Base-by-base conservation (phyloP, 2,888 invertebrate genomes). In the Trissonchulus sp. region DNA sequence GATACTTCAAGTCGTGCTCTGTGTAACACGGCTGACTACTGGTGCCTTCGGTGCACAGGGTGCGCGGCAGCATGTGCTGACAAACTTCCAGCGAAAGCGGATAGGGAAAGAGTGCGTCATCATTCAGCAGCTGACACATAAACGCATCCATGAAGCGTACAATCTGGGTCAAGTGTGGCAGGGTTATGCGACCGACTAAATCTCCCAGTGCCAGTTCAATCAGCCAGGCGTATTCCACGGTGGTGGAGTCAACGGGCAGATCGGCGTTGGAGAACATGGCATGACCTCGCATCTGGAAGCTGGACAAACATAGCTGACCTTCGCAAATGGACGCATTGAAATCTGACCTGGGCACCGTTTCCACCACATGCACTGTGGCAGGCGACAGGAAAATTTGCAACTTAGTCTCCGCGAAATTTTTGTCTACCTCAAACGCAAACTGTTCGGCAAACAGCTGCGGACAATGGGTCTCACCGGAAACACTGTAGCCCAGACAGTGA, bases 381-480 rank as follows among this genome's bases (percentile, higher is more conserved):
- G 97, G 97, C 79, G 94, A 94, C 37, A 88, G 78, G 2, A 85
- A 80, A 1, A 98, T 88, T 84, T 99, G 98, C 3, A 99, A 87
- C 81, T 92, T 91, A 0, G 95, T 97, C 85, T 97, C 96, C 77
- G 90, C 89, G 84, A 92, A 97, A 31, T 90, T 89, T 85, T 98
- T 99, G 84, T 93, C 93, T 93, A 99, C 92, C 88, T 99, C 99
- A 85, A 99, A 96, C 0, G 94, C 94, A 79, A 99, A 90, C 78
- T 95, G 89, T 86, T 97, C 96, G 2, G 69, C 69, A 30, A 38
- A 73, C 2, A 85, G 23, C n/a, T 60, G 18, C 2, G 76, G 76
- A 38, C 76, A 76, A 34, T 76, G 76, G 48, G 34, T 69, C 2
- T 3, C 28, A 2, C 31, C 28, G 2, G 63, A 34, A 65, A 28